Evolutionary conservation across 2,888 invertebrate species (phyloP), one percentile per base, ranked within the genome.

Genomic region (Sceliomorpha sp.): DNA sequence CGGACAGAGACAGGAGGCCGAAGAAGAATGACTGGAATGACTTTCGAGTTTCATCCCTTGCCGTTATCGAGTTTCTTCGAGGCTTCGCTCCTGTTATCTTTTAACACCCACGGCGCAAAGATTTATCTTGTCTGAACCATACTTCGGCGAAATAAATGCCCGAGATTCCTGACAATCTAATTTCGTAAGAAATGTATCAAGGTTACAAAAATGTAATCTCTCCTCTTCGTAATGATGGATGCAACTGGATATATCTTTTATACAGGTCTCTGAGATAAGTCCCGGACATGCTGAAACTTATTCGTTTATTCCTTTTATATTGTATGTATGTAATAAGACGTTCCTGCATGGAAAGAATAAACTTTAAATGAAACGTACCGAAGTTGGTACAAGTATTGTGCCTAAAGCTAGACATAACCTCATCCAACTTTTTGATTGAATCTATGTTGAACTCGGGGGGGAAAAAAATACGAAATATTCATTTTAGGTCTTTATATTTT

Each of bases 11-110:
- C 48, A 55, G 29, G 51, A 27, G 24, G 42, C 9, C 17, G 45
- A 39, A 55, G 29, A 55, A 48, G 67, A 70, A 68, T 71, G 70
- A 48, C 44, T 55, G 58, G 66, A 69, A 72, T 75, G 72, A 75
- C 75, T 73, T 62, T 62, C 42, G 67, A 63, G 68, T 75, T 69
- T 70, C 47, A 59, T 51, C 64, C 62, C 63, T 17, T 48, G 5
- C 26, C 40, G 56, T 58, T 68, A 72, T 71, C 69, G 69, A 67
- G 64, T 56, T 53, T 71, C 62, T 66, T 62, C 62, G 62, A 68
- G 51, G 58, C 68, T 66, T 66, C 34, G 47, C 48, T 27, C 29
- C 42, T 20, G 63, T 59, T 63, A 70, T 64, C 63, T 64, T 62
- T 63, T 59, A 69, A 59, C 69, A 70, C 59, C 59, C 53, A 59